These are phyloP conservation scores for Tangara arthus DNA, from an alignment of 2,797 vertebrate species.

Conservation along the genomic window DNA sequence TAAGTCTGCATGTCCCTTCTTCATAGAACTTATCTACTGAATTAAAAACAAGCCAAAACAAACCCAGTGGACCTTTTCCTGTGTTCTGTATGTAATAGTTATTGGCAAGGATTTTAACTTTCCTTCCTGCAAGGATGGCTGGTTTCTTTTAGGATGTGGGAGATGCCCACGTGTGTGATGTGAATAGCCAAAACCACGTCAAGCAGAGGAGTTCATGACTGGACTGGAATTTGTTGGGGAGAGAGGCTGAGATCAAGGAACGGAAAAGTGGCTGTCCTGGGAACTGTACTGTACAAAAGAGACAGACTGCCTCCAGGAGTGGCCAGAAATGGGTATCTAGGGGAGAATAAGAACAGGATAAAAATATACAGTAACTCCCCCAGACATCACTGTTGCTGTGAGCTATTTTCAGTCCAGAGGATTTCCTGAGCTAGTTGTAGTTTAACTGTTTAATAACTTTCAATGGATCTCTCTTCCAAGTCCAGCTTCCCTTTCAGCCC, in stretches of 20 bases:
- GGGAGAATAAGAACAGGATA: neutral
- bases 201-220: neutral
- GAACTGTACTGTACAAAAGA: neutral
- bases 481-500: neutral
- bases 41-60: neutral
- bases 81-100: neutral
- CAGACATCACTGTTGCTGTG: neutral
- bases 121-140: neutral
- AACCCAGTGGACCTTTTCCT: neutral
- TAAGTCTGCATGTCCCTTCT: neutral
- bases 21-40: neutral
- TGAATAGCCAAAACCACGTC: neutral
- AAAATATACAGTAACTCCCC: neutral
- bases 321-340: neutral
- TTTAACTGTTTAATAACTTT: conserved; percentile 31
- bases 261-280: neutral
- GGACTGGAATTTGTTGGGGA: neutral
- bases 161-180: neutral
- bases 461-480: neutral
- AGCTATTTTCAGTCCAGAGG: conserved; percentile 25
- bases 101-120: neutral
- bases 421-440: conserved; percentile 16
- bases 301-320: neutral
- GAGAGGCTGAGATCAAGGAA: conserved; percentile 4
- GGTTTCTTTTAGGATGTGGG: conserved; percentile 5